A percentile compares a stretch with the other conserved stretches of the same genome.
Evolutionary conservation across 2,888 invertebrate genomes (phyloP).

Genomic region (Perizoma affinitatum): DNA sequence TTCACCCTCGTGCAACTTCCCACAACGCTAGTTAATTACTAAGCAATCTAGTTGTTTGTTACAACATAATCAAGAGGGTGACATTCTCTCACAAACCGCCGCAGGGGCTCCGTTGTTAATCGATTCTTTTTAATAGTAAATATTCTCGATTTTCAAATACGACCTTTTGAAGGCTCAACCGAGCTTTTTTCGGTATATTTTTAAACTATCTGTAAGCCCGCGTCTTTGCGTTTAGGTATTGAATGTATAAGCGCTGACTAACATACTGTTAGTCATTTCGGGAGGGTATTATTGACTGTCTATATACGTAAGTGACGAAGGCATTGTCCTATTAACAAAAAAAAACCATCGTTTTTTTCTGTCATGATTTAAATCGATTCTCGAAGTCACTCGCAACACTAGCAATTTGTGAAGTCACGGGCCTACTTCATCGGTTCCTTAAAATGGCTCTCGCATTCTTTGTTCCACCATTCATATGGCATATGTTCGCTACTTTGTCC

Average conservation of each 20-base stretch:
- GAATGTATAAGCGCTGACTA: too few species aligned
- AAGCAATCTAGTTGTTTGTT: conserved; percentile 13
- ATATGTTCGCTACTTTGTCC: conserved; percentile 7
- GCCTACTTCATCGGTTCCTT: conserved; percentile 9
- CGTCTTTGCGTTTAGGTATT: too few species aligned
- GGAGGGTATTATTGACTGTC: too few species aligned
- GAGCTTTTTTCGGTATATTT: too few species aligned
- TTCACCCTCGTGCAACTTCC: conserved; percentile 1
- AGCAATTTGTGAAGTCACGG: conserved; percentile 10
- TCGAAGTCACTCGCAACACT: background rate
- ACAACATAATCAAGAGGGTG: conserved; percentile 11
- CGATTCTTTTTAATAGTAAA: too few species aligned
- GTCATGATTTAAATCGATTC: background rate
- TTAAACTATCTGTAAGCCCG: too few species aligned
- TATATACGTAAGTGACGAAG: too few species aligned
- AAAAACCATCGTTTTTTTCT: too few species aligned
- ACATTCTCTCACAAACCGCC: conserved; percentile 2
- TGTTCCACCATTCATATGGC: conserved; percentile 6
- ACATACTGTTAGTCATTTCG: too few species aligned
- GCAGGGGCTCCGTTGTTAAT: background rate
- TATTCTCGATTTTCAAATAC: too few species aligned
- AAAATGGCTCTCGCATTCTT: conserved; percentile 17
- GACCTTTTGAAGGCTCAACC: too few species aligned
- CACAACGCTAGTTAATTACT: conserved; percentile 10
- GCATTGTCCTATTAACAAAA: too few species aligned